phyloP scores from a whole-genome alignment of 2,888 invertebrate species.

The Ochropacha duplaris region DNA sequence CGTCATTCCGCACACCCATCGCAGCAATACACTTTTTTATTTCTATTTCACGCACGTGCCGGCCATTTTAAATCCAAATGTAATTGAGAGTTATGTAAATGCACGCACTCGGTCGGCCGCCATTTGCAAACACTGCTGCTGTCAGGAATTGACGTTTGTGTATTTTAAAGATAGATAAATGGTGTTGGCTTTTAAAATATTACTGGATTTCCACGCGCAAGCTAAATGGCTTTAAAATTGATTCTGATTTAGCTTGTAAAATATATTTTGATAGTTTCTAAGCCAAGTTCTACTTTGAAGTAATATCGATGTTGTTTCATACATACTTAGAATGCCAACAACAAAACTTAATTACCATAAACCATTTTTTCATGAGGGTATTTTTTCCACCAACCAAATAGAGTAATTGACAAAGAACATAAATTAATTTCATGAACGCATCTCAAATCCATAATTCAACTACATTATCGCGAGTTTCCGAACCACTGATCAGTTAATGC shows the following conservation, averaged over 20 bases:
- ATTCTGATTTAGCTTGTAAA: too few species aligned
- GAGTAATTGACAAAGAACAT: conserved; percentile 18
- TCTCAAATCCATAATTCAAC: conserved; percentile 61
- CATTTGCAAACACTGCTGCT: conserved; percentile 3
- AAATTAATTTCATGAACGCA: conserved; percentile 42
- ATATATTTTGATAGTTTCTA: too few species aligned
- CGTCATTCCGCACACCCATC: conserved; percentile 39
- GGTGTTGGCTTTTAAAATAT: conserved; percentile 1
- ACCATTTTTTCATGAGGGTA: neutral
- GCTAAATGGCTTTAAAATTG: neutral
- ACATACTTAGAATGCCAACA: too few species aligned
- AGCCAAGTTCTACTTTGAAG: too few species aligned
- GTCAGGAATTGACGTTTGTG: conserved; percentile 5
- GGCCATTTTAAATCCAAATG: conserved; percentile 59
- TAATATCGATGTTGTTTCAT: too few species aligned
- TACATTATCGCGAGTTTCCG: conserved; percentile 70
- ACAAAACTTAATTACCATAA: neutral
- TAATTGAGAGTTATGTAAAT: conserved; percentile 62
- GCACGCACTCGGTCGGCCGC: conserved; percentile 31
- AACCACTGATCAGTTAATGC: conserved; percentile 53
- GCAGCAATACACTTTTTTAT: conserved; percentile 42
- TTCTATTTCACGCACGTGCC: conserved; percentile 54
- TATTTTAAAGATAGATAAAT: conserved; percentile 1
- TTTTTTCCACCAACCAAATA: neutral
- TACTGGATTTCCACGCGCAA: neutral